These are phyloP conservation scores for Eupithecia pulchellata DNA, from an alignment of 2,888 invertebrate species.

Conservation along the genomic window DNA sequence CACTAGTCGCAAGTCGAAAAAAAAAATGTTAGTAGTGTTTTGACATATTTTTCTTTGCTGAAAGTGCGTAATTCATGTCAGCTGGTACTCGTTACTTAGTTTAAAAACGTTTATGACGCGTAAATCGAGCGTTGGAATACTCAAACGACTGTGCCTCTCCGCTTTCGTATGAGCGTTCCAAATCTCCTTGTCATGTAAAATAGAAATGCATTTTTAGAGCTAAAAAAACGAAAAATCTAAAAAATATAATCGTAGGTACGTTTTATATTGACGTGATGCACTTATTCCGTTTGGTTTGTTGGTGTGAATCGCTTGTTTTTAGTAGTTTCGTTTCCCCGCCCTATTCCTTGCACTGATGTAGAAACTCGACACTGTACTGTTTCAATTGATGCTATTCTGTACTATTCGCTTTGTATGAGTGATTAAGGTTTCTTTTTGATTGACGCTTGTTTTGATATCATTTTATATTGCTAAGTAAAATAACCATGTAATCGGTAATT, in stretches of 20 bases:
- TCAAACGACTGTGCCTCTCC: conserved; percentile 63
- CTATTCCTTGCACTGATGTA: conserved; percentile 74
- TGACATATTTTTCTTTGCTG: conserved; percentile 87
- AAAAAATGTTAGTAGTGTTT: conserved; percentile 85
- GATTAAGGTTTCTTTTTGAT: conserved; percentile 49
- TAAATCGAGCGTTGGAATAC: conserved; percentile 70
- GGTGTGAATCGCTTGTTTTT: conserved; percentile 81
- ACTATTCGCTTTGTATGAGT: conserved; percentile 48
- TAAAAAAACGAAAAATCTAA: conserved; percentile 61
- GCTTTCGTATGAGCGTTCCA: conserved; percentile 75
- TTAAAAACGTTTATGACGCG: conserved; percentile 49
- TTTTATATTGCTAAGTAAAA: conserved; percentile 19
- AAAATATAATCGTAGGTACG: conserved; percentile 70
- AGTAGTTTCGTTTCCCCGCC: conserved; percentile 70
- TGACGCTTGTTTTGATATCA: conserved; percentile 32
- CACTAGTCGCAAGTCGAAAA: conserved; percentile 85
- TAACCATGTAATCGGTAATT: conserved; percentile 17
- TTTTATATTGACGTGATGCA: conserved; percentile 81
- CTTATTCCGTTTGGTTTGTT: conserved; percentile 74
- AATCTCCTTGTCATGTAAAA: conserved; percentile 71
- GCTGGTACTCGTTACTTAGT: conserved; percentile 78
- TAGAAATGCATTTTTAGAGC: conserved; percentile 75
- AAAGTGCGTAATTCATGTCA: conserved; percentile 86
- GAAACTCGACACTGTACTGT: conserved; percentile 36
- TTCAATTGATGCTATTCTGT: conserved; percentile 43